phyloP scores from a whole-genome alignment of 2,888 invertebrate species.

The Eupithecia subfuscata region DNA sequence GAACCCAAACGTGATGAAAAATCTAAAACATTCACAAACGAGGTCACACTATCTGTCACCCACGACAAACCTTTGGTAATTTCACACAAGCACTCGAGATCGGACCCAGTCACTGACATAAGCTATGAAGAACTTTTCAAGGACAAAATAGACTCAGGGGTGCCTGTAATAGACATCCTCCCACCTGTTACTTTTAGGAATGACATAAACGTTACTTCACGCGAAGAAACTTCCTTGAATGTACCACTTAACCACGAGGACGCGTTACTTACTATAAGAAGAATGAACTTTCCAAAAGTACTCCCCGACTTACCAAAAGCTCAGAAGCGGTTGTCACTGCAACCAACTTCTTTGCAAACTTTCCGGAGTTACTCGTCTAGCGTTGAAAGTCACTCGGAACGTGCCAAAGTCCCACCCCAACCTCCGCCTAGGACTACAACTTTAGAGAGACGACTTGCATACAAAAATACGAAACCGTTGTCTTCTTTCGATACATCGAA shows the following conservation, averaged over 20 bases:
- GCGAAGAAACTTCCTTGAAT: conserved; percentile 79
- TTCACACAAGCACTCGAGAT: conserved; percentile 86
- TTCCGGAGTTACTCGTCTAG: conserved; percentile 64
- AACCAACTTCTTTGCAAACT: conserved; percentile 79
- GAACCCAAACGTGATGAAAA: conserved; percentile 47
- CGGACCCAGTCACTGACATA: conserved; percentile 87
- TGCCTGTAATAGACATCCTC: conserved; percentile 63
- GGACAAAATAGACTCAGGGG: conserved; percentile 60
- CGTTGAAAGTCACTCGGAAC: conserved; percentile 65
- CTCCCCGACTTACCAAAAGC: conserved; percentile 89
- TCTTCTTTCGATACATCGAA: conserved; percentile 69
- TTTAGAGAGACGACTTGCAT: conserved; percentile 83
- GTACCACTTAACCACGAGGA: conserved; percentile 86
- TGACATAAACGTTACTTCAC: conserved; percentile 90
- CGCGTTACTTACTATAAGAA: conserved; percentile 88
- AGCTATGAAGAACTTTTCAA: conserved; percentile 73
- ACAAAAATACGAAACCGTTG: conserved; percentile 70
- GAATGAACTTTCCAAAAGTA: conserved; percentile 93
- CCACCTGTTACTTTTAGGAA: conserved; percentile 79
- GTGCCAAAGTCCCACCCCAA: conserved; percentile 84
- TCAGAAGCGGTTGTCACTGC: conserved; percentile 87
- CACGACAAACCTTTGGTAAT: conserved; percentile 76
- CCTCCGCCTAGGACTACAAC: conserved; percentile 91
- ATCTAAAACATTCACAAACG: conserved; percentile 68
- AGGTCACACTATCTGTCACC: conserved; percentile 67